Evolutionary conservation across 1,140 invertebrate species (phyloP).

Genomic region (Coptotermes formosanus): DNA sequence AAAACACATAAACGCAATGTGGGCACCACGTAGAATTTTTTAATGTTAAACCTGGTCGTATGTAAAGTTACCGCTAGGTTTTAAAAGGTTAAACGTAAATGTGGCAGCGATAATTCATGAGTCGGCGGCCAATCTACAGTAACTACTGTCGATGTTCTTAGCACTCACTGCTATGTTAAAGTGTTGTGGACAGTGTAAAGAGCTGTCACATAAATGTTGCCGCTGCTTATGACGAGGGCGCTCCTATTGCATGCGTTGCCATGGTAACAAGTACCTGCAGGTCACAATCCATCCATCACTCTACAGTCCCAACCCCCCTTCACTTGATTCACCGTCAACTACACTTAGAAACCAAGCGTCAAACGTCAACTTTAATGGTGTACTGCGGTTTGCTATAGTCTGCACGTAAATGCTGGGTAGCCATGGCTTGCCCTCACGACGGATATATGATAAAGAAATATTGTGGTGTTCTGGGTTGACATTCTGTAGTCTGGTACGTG

Average conservation of each 20-base stretch:
- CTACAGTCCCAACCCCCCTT: neutral
- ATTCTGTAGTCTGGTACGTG: no score
- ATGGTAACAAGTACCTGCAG: neutral
- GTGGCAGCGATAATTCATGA: neutral
- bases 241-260: neutral
- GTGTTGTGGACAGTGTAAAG: neutral
- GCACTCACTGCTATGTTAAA: neutral
- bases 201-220: neutral
- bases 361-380: neutral
- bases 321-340: neutral
- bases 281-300: conserved; percentile 4
- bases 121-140: neutral
- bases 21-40: no score
- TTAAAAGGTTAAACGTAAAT: neutral
- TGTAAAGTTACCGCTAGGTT: no score
- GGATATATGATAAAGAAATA: neutral
- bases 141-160: neutral
- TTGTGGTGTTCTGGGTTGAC: no score
- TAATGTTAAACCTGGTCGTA: no score
- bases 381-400: neutral
- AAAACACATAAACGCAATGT: no score
- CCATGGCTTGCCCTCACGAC: neutral
- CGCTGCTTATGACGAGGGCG: neutral
- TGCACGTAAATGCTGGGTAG: neutral
- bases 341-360: neutral